phyloP scores from a whole-genome alignment of 2,888 invertebrate genomes.

The Tetranychus truncatus region DNA sequence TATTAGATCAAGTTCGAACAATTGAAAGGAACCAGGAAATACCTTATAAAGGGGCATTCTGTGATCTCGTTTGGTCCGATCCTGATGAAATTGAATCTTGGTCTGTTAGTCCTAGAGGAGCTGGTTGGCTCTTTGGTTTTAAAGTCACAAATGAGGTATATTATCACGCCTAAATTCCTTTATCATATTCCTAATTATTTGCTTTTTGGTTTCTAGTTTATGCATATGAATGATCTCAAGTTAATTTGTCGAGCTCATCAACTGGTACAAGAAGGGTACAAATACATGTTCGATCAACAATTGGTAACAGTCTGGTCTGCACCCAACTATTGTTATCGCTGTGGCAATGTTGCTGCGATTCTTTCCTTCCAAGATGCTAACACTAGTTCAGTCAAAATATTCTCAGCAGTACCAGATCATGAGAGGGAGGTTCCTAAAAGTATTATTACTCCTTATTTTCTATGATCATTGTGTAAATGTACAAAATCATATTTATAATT shows the following conservation, averaged over 20 bases:
- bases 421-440: constrained; percentile 80
- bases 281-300: constrained; percentile 93
- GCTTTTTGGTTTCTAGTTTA: constrained; percentile 41
- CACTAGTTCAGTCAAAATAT: constrained; percentile 58
- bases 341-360: constrained; percentile 94
- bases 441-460: constrained; percentile 88
- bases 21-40: constrained; percentile 93
- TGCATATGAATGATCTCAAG: constrained; percentile 73
- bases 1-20: constrained; percentile 84
- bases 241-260: constrained; percentile 96
- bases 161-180: background rate
- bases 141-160: constrained; percentile 61
- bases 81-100: constrained; percentile 90
- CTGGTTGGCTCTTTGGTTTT: constrained; percentile 91
- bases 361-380: constrained; percentile 61
- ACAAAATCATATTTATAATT: background rate
- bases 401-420: constrained; percentile 83
- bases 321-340: constrained; percentile 97
- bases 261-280: constrained; percentile 92
- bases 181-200: constrained; percentile 23
- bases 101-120: constrained; percentile 84
- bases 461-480: constrained; percentile 38
- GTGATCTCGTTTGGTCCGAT: constrained; percentile 98
- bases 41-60: constrained; percentile 93
- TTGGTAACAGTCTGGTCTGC: constrained; percentile 98